phyloP scores from a whole-genome alignment of 2,888 invertebrate genomes.

The Achlya flavicornis region DNA sequence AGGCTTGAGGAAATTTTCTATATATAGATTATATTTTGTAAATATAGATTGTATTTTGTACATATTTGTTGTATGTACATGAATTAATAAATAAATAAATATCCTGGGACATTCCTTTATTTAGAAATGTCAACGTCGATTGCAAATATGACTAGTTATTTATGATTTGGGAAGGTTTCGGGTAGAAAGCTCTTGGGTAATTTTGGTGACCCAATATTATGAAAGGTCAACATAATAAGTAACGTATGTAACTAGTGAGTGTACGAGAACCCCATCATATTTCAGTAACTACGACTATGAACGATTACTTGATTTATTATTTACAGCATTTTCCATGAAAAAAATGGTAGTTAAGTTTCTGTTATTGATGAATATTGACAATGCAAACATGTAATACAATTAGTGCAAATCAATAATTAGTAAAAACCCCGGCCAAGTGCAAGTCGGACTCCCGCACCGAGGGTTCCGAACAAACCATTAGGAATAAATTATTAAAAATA shows the following conservation, averaged over 20 bases:
- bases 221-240: not conserved
- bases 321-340: not conserved
- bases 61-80: no score
- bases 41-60: no score
- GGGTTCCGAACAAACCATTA: no score
- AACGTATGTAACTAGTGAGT: not conserved
- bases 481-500: no score
- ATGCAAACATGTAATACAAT: no score
- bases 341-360: not conserved
- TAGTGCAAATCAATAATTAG: no score
- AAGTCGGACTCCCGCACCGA: no score
- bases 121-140: not conserved
- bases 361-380: not conserved
- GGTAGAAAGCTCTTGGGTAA: not conserved
- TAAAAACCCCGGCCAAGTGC: no score
- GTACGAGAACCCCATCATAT: not conserved
- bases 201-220: not conserved
- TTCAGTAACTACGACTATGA: not conserved
- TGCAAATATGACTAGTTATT: conserved; percentile 3
- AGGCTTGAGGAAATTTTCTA: no score
- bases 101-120: no score
- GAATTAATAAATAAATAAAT: no score
- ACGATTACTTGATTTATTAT: not conserved
- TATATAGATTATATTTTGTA: no score
- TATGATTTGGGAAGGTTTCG: not conserved